Conservation (phyloP, 2,113 vertebrate species). For the Phylloscopus trochiloides region DNA sequence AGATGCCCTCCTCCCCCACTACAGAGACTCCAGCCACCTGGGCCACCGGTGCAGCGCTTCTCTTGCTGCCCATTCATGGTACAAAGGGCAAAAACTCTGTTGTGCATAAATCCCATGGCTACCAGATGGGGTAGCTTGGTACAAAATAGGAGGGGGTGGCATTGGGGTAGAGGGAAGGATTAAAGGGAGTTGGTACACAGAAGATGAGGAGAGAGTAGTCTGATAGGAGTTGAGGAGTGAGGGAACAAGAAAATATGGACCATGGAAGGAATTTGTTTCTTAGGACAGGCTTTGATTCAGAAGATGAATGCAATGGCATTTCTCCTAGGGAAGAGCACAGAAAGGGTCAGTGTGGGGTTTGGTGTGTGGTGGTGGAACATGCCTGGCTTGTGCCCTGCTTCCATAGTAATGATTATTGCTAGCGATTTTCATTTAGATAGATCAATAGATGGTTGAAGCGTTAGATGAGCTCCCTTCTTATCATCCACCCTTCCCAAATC, state of each 20-base stretch:
- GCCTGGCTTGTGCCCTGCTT: neutral
- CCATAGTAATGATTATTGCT: neutral
- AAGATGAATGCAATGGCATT: neutral
- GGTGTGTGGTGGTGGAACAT: neutral
- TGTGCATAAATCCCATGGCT: neutral
- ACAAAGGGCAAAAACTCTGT: neutral
- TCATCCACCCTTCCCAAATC: neutral
- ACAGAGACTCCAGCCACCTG: neutral
- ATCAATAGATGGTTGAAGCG: accelerated
- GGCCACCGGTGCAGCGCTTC: neutral
- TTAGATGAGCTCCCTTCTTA: neutral
- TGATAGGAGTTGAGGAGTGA: neutral
- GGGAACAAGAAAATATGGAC: neutral
- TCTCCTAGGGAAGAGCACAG: neutral
- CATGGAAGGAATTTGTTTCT: neutral
- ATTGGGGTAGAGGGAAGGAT: accelerated
- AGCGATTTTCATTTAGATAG: neutral
- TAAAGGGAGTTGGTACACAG: neutral
- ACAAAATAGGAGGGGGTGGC: neutral
- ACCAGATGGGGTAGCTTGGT: neutral
- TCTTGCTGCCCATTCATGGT: neutral
- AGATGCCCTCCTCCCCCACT: neutral
- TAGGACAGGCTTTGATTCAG: neutral
- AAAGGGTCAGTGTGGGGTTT: neutral
- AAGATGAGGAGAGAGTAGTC: neutral